These are phyloP conservation scores for Neotoxoptera formosana DNA, from an alignment of 1,140 invertebrate genomes.

Conservation along the genomic window DNA sequence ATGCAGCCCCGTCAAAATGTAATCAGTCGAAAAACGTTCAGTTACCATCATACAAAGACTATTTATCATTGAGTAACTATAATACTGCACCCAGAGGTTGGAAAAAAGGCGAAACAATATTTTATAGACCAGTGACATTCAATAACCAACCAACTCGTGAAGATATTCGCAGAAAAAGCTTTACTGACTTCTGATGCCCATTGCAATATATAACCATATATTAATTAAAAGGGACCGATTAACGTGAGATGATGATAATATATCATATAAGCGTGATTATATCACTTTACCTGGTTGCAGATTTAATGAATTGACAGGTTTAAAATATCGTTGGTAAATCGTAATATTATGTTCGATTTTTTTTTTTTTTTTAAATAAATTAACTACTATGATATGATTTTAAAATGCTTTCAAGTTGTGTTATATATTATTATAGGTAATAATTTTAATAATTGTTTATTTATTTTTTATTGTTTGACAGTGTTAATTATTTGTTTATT, in stretches of 20 bases:
- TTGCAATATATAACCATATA: background rate
- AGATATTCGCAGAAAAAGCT: constrained; percentile 18
- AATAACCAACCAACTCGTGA: background rate
- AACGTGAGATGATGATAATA: background rate
- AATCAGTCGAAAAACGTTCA: background rate
- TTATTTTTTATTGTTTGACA: background rate
- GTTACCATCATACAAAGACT: constrained; percentile 61
- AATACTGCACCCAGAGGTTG: constrained; percentile 84
- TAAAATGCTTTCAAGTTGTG: constrained; percentile 33
- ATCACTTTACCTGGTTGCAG: background rate
- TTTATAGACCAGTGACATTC: constrained; percentile 45
- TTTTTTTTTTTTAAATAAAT: background rate
- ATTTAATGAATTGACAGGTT: background rate
- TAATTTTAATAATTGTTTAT: background rate
- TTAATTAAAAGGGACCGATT: background rate
- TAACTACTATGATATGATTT: constrained; percentile 25
- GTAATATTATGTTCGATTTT: background rate
- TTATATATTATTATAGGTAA: background rate
- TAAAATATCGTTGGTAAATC: background rate
- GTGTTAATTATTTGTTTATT: background rate
- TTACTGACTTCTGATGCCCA: constrained; percentile 21
- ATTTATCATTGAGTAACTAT: constrained; percentile 70
- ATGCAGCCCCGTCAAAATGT: background rate
- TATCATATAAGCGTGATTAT: background rate
- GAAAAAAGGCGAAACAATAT: constrained; percentile 61